A percentile compares a stretch with the other conserved stretches of the same genome.
Evolutionary conservation across 1,140 invertebrate genomes (phyloP).

Genomic region (Drosophila repletoides): DNA sequence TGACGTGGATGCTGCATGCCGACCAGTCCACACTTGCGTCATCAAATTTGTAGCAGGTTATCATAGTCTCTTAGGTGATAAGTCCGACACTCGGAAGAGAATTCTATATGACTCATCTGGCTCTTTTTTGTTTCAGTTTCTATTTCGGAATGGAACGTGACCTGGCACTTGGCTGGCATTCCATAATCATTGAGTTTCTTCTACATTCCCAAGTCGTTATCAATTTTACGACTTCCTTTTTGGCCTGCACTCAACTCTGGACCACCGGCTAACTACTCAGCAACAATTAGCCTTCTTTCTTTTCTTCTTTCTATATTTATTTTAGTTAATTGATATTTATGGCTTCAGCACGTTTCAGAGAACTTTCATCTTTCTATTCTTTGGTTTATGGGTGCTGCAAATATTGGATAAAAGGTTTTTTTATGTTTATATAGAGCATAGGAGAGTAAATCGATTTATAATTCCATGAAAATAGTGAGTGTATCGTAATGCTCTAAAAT

Average conservation of each 20-base stretch:
- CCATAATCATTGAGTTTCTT: constrained; percentile 35
- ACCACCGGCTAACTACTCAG: constrained; percentile 47
- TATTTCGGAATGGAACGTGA: constrained; percentile 51
- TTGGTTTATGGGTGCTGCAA: too few relatives aligned
- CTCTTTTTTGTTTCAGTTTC: too few relatives aligned
- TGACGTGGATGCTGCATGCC: not conserved
- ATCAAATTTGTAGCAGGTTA: constrained; percentile 74
- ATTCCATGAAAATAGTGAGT: too few relatives aligned
- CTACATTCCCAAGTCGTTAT: constrained; percentile 51
- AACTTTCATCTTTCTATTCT: constrained; percentile 6
- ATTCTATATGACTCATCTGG: constrained; percentile 53
- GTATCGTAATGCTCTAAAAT: too few relatives aligned
- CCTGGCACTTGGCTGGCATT: constrained; percentile 60
- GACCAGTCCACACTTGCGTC: constrained; percentile 66
- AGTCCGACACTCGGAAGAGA: constrained; percentile 25
- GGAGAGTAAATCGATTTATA: too few relatives aligned
- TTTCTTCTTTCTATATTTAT: constrained; percentile 46
- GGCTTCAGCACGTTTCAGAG: constrained; percentile 54
- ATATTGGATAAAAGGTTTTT: not conserved
- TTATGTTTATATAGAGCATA: not conserved
- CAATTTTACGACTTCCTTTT: constrained; percentile 72
- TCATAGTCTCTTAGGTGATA: constrained; percentile 32
- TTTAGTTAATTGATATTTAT: constrained; percentile 73
- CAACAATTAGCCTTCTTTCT: constrained; percentile 59
- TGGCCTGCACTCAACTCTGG: constrained; percentile 4